phyloP scores from a whole-genome alignment of 2,888 invertebrate species.

The Amiota communis region DNA sequence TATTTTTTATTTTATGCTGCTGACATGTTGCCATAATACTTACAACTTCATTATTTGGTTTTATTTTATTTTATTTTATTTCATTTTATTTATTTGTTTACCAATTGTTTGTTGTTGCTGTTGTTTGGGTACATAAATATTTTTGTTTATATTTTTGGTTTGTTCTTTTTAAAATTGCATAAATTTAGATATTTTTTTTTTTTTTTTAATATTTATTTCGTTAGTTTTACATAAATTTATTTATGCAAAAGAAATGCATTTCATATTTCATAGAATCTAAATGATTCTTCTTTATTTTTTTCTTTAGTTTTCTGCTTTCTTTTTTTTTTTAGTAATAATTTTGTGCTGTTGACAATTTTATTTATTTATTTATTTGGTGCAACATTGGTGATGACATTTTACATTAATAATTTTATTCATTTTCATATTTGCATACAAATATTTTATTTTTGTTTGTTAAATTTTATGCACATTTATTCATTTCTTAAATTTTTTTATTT shows the following conservation, averaged over 20 bases:
- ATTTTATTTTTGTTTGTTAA: not conserved
- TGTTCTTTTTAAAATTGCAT: conserved; percentile 26
- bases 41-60: not conserved
- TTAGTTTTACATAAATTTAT: conserved; percentile 37
- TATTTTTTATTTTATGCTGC: not conserved
- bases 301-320: conserved; percentile 29
- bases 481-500: not conserved
- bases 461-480: not conserved
- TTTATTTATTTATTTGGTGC: conserved; percentile 39
- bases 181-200: conserved; percentile 15
- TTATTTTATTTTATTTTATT: conserved; percentile 10
- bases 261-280: conserved; percentile 19
- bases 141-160: conserved; percentile 32
- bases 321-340: too few species aligned
- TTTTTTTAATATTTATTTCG: not conserved
- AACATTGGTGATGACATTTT: conserved; percentile 50
- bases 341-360: not conserved
- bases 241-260: conserved; percentile 43
- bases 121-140: too few species aligned
- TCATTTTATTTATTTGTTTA: conserved; percentile 21
- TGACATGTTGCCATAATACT: conserved; percentile 1
- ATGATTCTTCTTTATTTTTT: conserved; percentile 44
- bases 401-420: conserved; percentile 35
- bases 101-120: not conserved
- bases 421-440: conserved; percentile 17